Conservation (phyloP, 2,113 vertebrate genomes). For the Syrrhaptes paradoxus region DNA sequence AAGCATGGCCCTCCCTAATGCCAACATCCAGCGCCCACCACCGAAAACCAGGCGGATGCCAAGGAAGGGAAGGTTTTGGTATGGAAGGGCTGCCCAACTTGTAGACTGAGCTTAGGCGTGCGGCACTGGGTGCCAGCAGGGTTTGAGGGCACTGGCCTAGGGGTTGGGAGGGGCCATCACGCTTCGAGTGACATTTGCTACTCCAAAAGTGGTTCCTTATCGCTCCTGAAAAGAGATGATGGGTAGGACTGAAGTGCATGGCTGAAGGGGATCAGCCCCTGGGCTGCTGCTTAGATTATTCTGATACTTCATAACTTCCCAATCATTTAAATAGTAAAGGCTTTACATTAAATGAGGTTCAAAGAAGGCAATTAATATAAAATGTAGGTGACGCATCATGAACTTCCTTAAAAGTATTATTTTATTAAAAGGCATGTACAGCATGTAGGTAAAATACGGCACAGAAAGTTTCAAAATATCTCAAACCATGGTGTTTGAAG, state of each 20-base stretch:
- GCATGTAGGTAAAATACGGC: not conserved
- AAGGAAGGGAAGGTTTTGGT: not conserved
- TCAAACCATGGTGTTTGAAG: not conserved
- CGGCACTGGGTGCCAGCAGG: not conserved
- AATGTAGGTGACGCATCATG: not conserved
- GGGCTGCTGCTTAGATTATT: not conserved
- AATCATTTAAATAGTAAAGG: not conserved
- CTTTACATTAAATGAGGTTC: not conserved
- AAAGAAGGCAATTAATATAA: not conserved
- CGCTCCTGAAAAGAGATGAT: not conserved
- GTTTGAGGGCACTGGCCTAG: not conserved
- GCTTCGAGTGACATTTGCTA: not conserved
- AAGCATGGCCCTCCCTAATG: rapidly evolving
- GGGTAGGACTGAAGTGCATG: not conserved
- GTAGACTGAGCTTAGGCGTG: rapidly evolving
- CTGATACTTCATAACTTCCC: not conserved
- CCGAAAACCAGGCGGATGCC: not conserved
- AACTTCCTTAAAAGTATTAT: not conserved
- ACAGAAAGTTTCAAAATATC: not conserved
- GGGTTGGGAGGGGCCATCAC: not conserved
- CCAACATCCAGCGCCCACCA: not conserved
- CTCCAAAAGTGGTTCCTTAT: not conserved
- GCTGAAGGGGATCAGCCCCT: not conserved
- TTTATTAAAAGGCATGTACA: constrained; percentile 10
- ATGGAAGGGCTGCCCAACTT: not conserved